These are phyloP conservation scores for Lamellibrachia columna DNA, from an alignment of 2,888 invertebrate species.

Conservation along the genomic window DNA sequence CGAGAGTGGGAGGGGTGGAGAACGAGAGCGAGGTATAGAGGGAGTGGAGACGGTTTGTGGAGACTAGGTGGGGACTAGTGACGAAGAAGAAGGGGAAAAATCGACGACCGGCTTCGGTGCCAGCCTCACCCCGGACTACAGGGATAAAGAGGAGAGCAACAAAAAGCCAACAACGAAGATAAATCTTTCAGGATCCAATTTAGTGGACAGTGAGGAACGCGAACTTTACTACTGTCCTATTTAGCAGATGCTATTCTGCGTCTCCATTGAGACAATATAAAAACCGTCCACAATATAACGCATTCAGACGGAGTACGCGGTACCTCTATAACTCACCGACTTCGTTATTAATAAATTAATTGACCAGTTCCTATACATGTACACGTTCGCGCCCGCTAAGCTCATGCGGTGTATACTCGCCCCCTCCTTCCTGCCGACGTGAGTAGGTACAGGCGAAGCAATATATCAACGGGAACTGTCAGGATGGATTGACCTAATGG, in stretches of 20 bases:
- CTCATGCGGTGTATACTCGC: neutral
- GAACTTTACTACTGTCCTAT: neutral
- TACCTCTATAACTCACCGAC: neutral
- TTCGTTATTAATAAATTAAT: neutral
- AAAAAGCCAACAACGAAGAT: no score
- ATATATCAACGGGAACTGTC: neutral
- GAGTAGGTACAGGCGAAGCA: neutral
- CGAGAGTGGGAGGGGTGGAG: no score
- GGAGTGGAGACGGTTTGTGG: no score
- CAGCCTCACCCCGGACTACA: no score
- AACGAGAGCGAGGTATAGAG: no score
- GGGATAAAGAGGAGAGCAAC: no score
- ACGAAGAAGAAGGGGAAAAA: no score
- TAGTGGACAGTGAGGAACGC: neutral
- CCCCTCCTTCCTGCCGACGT: neutral
- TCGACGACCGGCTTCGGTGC: no score
- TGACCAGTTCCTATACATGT: neutral
- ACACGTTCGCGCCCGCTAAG: neutral
- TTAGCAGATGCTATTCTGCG: neutral
- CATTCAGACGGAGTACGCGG: neutral
- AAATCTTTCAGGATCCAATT: no score
- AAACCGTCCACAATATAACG: neutral
- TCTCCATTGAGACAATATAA: no score
- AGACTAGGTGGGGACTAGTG: no score
- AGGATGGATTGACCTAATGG: neutral